These are phyloP conservation scores for Rhabdomys dilectus DNA, from an alignment of 2,113 vertebrate species.

Conservation along the genomic window DNA sequence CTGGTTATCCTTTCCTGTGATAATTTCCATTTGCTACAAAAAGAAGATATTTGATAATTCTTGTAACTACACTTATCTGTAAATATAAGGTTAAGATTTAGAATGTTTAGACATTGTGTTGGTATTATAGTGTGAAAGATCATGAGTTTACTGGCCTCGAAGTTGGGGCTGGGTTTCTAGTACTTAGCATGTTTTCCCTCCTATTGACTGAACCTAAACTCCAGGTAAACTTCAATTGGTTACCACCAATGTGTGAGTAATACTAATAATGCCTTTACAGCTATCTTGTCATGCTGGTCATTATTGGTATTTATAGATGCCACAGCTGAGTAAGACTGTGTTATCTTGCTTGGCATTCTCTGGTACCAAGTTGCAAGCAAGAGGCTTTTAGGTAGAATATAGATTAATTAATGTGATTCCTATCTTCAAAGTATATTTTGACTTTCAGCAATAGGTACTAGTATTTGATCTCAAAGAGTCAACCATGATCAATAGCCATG, in stretches of 20 bases:
- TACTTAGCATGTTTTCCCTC: not conserved
- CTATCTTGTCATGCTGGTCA: not conserved
- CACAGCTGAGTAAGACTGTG: not conserved
- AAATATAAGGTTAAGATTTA: not conserved
- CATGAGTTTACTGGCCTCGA: not conserved
- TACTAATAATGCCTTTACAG: not conserved
- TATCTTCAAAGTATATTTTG: not conserved
- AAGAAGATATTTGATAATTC: not conserved
- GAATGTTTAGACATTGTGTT: not conserved
- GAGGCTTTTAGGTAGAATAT: not conserved
- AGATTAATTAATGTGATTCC: not conserved
- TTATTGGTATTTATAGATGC: not conserved
- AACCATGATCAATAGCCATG: not conserved
- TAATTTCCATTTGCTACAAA: not conserved
- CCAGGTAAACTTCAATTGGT: not conserved
- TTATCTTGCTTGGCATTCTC: not conserved
- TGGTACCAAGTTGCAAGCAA: not conserved
- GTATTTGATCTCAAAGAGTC: not conserved
- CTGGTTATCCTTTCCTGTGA: not conserved
- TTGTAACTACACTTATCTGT: not conserved
- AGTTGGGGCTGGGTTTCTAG: not conserved
- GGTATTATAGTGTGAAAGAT: not conserved
- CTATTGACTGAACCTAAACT: not conserved
- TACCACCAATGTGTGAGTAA: not conserved
- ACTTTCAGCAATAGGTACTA: not conserved